Conservation (phyloP, 1,140 invertebrate genomes). For the Calephelis nemesis region DNA sequence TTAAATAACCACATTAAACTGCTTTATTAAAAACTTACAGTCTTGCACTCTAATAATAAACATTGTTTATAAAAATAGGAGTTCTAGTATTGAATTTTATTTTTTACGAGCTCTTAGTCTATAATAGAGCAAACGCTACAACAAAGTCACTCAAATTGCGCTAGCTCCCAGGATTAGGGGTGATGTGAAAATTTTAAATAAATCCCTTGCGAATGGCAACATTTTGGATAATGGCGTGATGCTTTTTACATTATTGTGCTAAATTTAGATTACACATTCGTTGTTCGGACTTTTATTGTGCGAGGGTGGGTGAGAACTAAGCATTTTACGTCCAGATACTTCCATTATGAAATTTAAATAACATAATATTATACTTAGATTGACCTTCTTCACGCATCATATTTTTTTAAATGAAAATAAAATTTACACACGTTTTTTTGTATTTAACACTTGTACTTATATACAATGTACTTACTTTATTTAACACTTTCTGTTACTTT, state of each 20-base stretch:
- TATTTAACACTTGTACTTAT: no score
- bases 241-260: constrained; percentile 15
- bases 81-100: not conserved
- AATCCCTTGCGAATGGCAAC: constrained; percentile 42
- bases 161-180: constrained; percentile 38
- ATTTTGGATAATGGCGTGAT: constrained; percentile 17
- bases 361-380: no score
- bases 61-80: no score
- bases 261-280: constrained; percentile 6
- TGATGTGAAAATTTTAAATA: constrained; percentile 57
- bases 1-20: no score
- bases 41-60: no score
- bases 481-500: no score
- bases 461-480: no score
- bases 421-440: no score
- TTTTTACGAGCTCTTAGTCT: constrained; percentile 2
- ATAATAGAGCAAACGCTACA: constrained; percentile 1
- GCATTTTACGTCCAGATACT: not conserved
- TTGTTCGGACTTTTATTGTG: constrained; percentile 11
- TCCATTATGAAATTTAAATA: no score
- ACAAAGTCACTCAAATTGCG: constrained; percentile 49
- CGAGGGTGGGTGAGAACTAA: not conserved
- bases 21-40: no score
- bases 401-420: no score
- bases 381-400: no score